A percentile compares a stretch with the other conserved stretches of the same genome.
Evolutionary conservation across 2,797 vertebrate genomes (phyloP).

Genomic region (Melanotaenia trifasciata): DNA sequence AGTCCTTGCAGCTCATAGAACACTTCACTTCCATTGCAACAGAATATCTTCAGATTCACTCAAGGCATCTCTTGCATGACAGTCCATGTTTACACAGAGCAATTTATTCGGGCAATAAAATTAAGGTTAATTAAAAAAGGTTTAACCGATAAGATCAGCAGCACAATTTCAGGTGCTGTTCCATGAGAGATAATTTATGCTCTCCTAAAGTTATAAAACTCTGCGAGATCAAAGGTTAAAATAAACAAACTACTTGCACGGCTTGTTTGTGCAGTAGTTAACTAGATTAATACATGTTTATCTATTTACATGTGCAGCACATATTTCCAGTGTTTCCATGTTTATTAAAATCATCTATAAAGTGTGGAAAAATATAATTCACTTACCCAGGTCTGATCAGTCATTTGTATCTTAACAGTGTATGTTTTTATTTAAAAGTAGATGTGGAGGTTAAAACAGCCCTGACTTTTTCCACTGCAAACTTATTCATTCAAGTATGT

Average conservation of each 20-base stretch:
- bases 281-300: too few species aligned
- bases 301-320: neutral
- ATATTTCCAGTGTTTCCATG: neutral
- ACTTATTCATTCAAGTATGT: neutral
- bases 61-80: neutral
- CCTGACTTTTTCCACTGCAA: neutral
- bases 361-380: neutral
- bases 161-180: neutral
- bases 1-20: constrained; percentile 39
- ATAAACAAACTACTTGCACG: neutral
- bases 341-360: neutral
- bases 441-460: neutral
- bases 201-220: neutral
- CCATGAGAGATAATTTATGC: constrained; percentile 1
- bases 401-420: neutral
- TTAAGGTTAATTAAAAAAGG: neutral
- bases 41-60: constrained; percentile 1
- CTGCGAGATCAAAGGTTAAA: constrained; percentile 12
- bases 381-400: neutral
- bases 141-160: constrained; percentile 19
- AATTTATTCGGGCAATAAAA: neutral
- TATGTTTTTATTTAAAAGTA: neutral
- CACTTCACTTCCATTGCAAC: constrained; percentile 3
- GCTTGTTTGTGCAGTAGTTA: neutral
- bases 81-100: constrained; percentile 1